Evolutionary conservation across 2,888 invertebrate genomes (phyloP).

Genomic region (Callinectes sapidus): DNA sequence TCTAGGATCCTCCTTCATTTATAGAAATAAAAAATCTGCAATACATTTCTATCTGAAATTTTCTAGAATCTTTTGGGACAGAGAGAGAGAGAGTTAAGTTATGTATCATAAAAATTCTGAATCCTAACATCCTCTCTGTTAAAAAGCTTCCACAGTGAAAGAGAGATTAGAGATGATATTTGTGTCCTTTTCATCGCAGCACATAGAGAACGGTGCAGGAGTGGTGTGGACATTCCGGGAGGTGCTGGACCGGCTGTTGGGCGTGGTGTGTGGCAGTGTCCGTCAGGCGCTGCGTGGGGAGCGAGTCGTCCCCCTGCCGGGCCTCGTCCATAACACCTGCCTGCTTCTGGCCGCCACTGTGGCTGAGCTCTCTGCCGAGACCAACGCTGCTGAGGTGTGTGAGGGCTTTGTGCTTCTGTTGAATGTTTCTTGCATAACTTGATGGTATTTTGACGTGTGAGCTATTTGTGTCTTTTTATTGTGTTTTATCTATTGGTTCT

Average conservation of each 20-base stretch:
- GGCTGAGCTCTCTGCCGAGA: constrained; percentile 89
- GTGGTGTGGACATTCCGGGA: constrained; percentile 84
- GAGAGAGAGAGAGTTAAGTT: no score
- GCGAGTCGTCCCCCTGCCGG: constrained; percentile 77
- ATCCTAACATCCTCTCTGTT: no score
- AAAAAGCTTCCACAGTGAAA: neutral
- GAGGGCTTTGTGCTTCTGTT: neutral
- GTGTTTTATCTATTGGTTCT: no score
- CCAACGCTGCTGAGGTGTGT: constrained; percentile 84
- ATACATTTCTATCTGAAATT: no score
- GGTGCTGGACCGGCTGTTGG: constrained; percentile 87
- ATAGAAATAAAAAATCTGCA: no score
- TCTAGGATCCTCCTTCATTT: no score
- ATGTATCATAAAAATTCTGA: no score
- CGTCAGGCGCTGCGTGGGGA: constrained; percentile 79
- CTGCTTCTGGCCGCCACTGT: constrained; percentile 85
- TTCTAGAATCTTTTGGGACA: no score
- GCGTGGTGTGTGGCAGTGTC: constrained; percentile 88
- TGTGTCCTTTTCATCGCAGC: neutral
- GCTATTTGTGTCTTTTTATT: no score
- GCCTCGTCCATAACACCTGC: constrained; percentile 78
- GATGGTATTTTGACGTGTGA: no score
- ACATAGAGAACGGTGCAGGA: constrained; percentile 70
- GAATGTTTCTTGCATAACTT: neutral
- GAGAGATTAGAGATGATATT: neutral